These are phyloP conservation scores for Oncorhynchus mykiss DNA, from an alignment of 2,113 vertebrate genomes.

Conservation along the genomic window DNA sequence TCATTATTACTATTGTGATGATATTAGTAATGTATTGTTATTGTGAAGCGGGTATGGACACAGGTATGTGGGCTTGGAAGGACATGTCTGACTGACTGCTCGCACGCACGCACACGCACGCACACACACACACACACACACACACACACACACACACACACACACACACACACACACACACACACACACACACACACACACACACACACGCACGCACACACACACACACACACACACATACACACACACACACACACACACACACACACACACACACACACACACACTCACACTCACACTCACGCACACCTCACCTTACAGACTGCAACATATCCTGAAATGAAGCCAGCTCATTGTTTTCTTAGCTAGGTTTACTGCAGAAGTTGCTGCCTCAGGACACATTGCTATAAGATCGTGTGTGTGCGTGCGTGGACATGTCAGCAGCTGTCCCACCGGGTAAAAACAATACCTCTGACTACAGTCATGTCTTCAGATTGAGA, in stretches of 20 bases:
- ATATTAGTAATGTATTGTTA: constrained; percentile 19
- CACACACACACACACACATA: neutral
- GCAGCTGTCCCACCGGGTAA: constrained; percentile 2
- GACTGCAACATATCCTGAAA: neutral
- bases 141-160: neutral
- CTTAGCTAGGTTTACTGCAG: neutral
- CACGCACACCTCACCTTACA: neutral
- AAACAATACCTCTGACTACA: constrained; percentile 8
- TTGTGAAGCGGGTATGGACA: constrained; percentile 53
- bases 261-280: neutral
- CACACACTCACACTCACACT: neutral
- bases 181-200: neutral
- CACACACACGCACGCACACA: neutral
- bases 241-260: neutral
- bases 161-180: neutral
- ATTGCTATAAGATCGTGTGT: constrained; percentile 18
- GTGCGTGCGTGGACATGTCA: constrained; percentile 45
- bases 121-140: neutral
- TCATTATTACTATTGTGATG: no score
- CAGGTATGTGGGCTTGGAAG: constrained; percentile 61
- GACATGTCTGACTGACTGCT: no score
- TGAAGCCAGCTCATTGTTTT: neutral
- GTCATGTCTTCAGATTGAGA: neutral
- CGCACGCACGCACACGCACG: neutral
- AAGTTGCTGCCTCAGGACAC: constrained; percentile 21